A percentile compares a stretch with the other conserved stretches of the same genome.
Conservation (phyloP, 2,113 vertebrate species). For the Gasterosteus aculeatus region DNA sequence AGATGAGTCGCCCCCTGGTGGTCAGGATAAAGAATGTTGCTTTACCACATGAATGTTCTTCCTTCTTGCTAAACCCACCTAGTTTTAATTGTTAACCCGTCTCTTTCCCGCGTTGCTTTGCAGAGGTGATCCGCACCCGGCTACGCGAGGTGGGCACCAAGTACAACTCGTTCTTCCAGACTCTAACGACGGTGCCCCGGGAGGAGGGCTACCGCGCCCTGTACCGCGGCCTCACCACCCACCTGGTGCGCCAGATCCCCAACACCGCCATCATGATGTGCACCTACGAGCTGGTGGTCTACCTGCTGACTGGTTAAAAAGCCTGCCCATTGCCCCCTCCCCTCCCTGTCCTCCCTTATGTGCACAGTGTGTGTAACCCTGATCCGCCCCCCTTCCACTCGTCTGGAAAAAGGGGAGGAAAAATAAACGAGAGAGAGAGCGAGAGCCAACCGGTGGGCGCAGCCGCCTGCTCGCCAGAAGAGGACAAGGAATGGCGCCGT, state of each 20-base stretch:
- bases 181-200: slow-evolving; percentile 87
- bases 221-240: slow-evolving; percentile 95
- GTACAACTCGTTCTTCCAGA: slow-evolving; percentile 97
- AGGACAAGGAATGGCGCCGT: not conserved
- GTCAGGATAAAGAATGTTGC: no score
- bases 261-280: slow-evolving; percentile 99
- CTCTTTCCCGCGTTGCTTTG: not conserved
- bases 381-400: not conserved
- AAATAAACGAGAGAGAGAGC: slow-evolving; percentile 10
- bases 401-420: not conserved
- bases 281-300: slow-evolving; percentile 97
- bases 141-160: slow-evolving; percentile 98
- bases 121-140: slow-evolving; percentile 98
- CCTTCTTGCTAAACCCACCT: no score
- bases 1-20: no score
- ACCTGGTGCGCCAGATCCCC: slow-evolving; percentile 96
- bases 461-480: slow-evolving; percentile 22
- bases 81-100: not conserved
- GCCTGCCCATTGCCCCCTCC: not conserved
- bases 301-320: slow-evolving; percentile 92
- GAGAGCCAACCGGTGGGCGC: slow-evolving; percentile 29
- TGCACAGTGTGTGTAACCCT: slow-evolving; percentile 26
- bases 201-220: slow-evolving; percentile 96
- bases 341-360: not conserved
- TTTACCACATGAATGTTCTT: no score